Conservation (phyloP, 2,888 invertebrate species). For the Synanthedon formicaeformis region DNA sequence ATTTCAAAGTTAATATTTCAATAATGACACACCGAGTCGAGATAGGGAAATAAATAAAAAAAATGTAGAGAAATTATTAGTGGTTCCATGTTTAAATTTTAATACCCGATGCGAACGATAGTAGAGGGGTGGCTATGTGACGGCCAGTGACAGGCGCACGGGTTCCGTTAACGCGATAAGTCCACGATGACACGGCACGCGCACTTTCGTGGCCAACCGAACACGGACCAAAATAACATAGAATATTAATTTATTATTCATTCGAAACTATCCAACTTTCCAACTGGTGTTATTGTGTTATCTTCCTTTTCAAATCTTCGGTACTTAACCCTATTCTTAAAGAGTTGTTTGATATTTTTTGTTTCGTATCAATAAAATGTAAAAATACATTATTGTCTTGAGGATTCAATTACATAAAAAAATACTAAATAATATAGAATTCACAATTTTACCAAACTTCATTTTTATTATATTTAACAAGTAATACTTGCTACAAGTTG, state of each 20-base stretch:
- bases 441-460: no score
- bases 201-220: slow-evolving; percentile 21
- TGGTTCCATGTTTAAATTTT: slow-evolving; percentile 19
- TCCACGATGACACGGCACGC: slow-evolving; percentile 41
- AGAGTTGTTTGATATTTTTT: no score
- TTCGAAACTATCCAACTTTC: not conserved
- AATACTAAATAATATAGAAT: no score
- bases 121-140: slow-evolving; percentile 20
- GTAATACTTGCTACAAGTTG: no score
- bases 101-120: not conserved
- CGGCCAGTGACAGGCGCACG: slow-evolving; percentile 36
- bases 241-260: slow-evolving; percentile 1
- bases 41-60: not conserved
- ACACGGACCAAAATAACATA: slow-evolving; percentile 1
- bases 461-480: no score
- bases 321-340: no score
- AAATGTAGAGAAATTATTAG: slow-evolving; percentile 10
- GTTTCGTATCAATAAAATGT: no score
- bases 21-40: not conserved
- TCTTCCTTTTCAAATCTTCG: no score
- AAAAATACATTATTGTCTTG: no score
- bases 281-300: no score
- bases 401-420: no score
- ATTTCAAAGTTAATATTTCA: no score
- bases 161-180: slow-evolving; percentile 11